Base-by-base conservation (phyloP, 2,113 vertebrate species). In the Stigmatopora argus region DNA sequence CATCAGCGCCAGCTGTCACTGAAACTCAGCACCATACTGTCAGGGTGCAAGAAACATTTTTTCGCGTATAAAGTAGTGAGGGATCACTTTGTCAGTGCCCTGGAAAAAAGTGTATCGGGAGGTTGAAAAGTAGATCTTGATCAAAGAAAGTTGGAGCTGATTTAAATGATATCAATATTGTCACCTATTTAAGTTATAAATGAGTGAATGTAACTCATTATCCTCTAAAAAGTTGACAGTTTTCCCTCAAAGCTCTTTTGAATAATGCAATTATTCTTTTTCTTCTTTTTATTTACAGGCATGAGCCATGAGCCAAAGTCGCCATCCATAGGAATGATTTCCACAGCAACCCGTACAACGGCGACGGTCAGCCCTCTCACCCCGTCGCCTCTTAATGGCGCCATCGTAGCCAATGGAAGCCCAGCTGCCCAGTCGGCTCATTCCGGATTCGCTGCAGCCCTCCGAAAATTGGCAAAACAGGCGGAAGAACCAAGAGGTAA, bases 281-380 rank as follows among this genome's bases (percentile, higher is more conserved):
- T 75, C 77, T 86, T 75, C 83, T 90, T 67, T 69, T 84, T 81
- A 0, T 90, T 31, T 82, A 48, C 91, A 99, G 96, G 96, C 94
- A 98, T 99, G 96, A 98, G 95, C 96, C 97, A 98, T 98, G 97
- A 99, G 94, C 94, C 96, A 93, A 99, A 99, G 93, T 96, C 96
- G 82, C 96, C 96, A 92, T 98, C 96, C 57, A 89, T 98, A 98
- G 96, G 96, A 94, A 97, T 98, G 96, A 96, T 99, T 89, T 99
- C 97, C 85, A 96, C 96, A 3, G 94, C 94, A 77, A 96, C 95
- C 58, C 94, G 97, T 92, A 98, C 93, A 89, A 99, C 96, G 4
- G 97, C 96, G 89, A 98, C 96, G 78, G 96, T 99, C 87, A 98
- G 90, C 91, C 97, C 97, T 79, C 94, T 99, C 89, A 95, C 95